These are phyloP conservation scores for Delia radicum DNA, from an alignment of 1,140 invertebrate species.

Conservation along the genomic window DNA sequence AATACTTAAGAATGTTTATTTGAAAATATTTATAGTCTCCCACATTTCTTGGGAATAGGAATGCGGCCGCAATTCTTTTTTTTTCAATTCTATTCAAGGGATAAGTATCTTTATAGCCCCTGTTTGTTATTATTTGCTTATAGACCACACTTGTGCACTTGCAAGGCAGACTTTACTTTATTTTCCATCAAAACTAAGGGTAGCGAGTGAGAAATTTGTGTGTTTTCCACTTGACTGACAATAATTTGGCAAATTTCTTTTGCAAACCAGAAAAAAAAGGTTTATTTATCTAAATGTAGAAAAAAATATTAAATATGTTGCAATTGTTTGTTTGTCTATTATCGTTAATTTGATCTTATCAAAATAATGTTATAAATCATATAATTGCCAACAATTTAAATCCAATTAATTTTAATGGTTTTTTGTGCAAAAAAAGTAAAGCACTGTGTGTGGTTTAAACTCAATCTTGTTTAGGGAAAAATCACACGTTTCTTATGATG, in stretches of 20 bases:
- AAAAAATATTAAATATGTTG: neutral
- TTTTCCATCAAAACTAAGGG: neutral
- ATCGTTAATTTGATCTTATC: neutral
- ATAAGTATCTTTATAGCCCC: neutral
- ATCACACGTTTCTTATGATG: neutral
- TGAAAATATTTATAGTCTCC: no score
- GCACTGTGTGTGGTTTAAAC: neutral
- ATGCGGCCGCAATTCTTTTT: neutral
- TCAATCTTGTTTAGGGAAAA: neutral
- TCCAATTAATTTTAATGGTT: neutral
- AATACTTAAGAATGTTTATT: no score
- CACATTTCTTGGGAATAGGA: no score
- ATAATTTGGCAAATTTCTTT: neutral
- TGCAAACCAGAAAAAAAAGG: neutral
- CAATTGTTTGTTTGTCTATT: neutral
- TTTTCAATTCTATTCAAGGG: neutral
- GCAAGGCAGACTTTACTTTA: neutral
- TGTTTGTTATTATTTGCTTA: neutral
- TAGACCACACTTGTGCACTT: neutral
- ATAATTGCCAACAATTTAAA: conserved; percentile 1
- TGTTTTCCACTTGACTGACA: neutral
- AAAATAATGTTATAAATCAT: neutral
- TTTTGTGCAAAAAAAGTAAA: neutral
- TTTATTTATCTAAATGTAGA: neutral
- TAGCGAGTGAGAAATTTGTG: neutral